Conservation (phyloP, 2,888 invertebrate species). For the Junonia oenone region DNA sequence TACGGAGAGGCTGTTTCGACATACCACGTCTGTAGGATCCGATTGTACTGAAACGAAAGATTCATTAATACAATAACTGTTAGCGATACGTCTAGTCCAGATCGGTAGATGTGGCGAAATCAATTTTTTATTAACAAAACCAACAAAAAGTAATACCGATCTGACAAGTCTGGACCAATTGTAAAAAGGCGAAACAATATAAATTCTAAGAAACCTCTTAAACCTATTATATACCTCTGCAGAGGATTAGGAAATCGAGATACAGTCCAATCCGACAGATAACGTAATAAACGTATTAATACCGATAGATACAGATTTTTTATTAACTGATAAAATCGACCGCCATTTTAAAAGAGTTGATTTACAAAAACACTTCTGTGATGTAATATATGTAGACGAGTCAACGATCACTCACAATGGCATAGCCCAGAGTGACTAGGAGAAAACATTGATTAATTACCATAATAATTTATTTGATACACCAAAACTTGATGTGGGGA, state of each 20-base stretch:
- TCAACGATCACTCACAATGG: conserved; percentile 76
- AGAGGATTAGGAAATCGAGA: conserved; percentile 16
- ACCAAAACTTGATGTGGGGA: conserved; percentile 73
- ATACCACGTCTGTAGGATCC: conserved; percentile 30
- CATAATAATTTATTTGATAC: conserved; percentile 80
- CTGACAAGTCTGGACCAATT: background rate
- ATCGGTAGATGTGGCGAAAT: too few relatives aligned
- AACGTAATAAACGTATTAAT: conserved; percentile 25
- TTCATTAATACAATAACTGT: conserved; percentile 53
- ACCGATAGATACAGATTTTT: conserved; percentile 32
- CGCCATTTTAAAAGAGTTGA: conserved; percentile 45
- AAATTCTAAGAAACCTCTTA: conserved; percentile 5
- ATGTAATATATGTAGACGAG: conserved; percentile 57
- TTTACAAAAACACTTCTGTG: conserved; percentile 64
- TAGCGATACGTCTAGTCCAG: background rate
- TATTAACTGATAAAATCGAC: conserved; percentile 38
- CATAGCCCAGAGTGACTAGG: conserved; percentile 69
- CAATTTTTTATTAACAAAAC: background rate
- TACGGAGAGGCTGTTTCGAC: conserved; percentile 55
- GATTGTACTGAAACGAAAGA: conserved; percentile 37
- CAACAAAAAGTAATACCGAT: background rate
- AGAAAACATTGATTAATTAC: conserved; percentile 80
- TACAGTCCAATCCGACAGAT: conserved; percentile 22
- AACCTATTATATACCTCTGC: conserved; percentile 10
- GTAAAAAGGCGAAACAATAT: conserved; percentile 15